A percentile compares a stretch with the other conserved stretches of the same genome.
Conservation (phyloP, 2,797 vertebrate genomes). For the Xenentodon cancila region DNA sequence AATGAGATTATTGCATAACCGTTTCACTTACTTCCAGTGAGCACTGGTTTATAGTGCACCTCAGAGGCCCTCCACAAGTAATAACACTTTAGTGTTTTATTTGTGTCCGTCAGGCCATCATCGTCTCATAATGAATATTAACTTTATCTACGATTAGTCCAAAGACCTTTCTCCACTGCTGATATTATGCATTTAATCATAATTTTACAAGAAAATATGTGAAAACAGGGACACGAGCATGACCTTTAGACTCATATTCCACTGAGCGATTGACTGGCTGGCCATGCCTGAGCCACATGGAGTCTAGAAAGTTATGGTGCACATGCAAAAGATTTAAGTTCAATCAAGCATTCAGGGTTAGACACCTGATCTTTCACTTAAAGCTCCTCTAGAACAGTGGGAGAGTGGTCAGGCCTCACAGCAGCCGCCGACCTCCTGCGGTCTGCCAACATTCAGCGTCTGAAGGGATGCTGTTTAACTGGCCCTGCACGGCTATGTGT, state of each 20-base stretch:
- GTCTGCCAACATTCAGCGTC: conserved; percentile 69
- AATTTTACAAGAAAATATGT: conserved; percentile 5
- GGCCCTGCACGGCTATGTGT: conserved; percentile 63
- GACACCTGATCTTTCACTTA: conserved; percentile 82
- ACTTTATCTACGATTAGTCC: too few species aligned
- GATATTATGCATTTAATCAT: conserved; percentile 14
- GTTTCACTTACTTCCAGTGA: too few species aligned
- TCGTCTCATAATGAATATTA: too few species aligned
- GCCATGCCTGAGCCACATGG: conserved; percentile 40
- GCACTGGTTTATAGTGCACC: too few species aligned
- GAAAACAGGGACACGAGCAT: conserved; percentile 31
- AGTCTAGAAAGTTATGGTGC: conserved; percentile 44
- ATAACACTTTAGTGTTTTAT: too few species aligned
- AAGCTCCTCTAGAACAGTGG: conserved; percentile 72
- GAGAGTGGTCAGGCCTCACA: conserved; percentile 73
- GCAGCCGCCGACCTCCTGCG: conserved; percentile 65
- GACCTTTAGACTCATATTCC: conserved; percentile 47
- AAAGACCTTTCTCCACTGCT: too few species aligned
- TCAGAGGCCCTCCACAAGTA: too few species aligned
- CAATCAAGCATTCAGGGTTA: conserved; percentile 72
- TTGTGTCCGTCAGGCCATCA: too few species aligned
- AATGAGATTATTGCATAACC: too few species aligned
- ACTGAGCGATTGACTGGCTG: conserved; percentile 32
- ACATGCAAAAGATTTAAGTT: conserved; percentile 82
- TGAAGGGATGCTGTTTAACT: conserved; percentile 72